These are phyloP conservation scores for Hippoglossus hippoglossus DNA, from an alignment of 2,797 vertebrate genomes.

Conservation along the genomic window DNA sequence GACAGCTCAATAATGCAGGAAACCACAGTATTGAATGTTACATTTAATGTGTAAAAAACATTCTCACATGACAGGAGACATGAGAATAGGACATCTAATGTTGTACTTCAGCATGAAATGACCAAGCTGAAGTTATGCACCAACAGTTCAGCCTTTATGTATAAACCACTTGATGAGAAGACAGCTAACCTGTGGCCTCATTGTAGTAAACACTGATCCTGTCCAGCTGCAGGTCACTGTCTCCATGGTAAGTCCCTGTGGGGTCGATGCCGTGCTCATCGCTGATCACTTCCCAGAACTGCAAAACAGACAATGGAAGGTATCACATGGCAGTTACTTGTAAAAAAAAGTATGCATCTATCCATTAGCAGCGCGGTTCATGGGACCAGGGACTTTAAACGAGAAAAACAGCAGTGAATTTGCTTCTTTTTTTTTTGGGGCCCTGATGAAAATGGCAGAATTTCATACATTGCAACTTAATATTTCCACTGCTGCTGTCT, in stretches of 20 bases:
- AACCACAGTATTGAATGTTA: conserved; percentile 22
- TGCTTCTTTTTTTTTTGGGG: conserved; percentile 42
- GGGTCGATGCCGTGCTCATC: conserved; percentile 89
- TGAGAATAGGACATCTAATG: background rate
- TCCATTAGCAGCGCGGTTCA: conserved; percentile 43
- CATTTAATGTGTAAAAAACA: conserved; percentile 4
- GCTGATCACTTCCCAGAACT: conserved; percentile 91
- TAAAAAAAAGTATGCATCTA: conserved; percentile 32
- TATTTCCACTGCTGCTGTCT: conserved; percentile 42
- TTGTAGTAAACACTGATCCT: conserved; percentile 90
- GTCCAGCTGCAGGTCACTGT: conserved; percentile 89
- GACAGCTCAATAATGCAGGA: conserved; percentile 45
- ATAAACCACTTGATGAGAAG: background rate
- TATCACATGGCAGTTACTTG: conserved; percentile 60
- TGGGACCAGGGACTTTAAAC: conserved; percentile 31
- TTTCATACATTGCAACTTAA: conserved; percentile 51
- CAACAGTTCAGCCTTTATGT: background rate
- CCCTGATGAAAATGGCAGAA: conserved; percentile 39
- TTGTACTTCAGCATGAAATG: conserved; percentile 1
- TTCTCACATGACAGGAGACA: background rate
- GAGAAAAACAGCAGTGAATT: conserved; percentile 61
- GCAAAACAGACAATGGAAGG: conserved; percentile 67
- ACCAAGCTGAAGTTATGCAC: background rate
- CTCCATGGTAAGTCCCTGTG: conserved; percentile 87
- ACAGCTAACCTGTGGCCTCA: conserved; percentile 84